Evolutionary conservation across 2,888 invertebrate species (phyloP), one percentile per base, ranked within the genome.

Genomic region (Pedicia rivosa): DNA sequence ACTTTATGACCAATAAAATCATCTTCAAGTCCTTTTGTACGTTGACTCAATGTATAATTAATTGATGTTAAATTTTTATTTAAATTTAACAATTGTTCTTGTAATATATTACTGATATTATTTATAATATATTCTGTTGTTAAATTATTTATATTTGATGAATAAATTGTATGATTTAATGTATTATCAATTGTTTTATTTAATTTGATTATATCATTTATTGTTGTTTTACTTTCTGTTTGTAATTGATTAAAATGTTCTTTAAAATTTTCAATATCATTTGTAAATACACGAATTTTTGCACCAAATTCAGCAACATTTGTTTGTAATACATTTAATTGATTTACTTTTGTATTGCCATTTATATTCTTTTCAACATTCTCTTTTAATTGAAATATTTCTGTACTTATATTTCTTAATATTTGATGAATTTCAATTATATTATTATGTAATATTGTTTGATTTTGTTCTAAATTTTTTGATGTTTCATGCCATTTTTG

Each of bases 401-500:
- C 66, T 12, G 50, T 48, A 24, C 64, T 65, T 40, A 70, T 59
- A 47, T 63, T 65, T 37, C 64, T 63, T 36, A 78, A 63, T 27
- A 68, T 67, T 34, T 62, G 51, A 42, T 72, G 70, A 24, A 79
- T 55, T 42, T 66, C 67, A 2, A 63, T 63, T 14, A 80, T 56
- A 46, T 72, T 67, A 34, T 54, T 55, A 46, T 66, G 68, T 36
- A 79, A 63, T 36, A 64, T 62, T 19, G 70, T 75, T 46, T 78
- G 75, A 55, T 79, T 80, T 43, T 71, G 70, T 42, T 72, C 67
- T 29, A 80, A 59, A 46, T 71, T 72, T 50, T 71, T 72, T 8
- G 77, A 72, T 6, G 74, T 65, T 9, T 78, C 72, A 53, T 80
- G 78, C 55, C 76, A 79, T 50, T 72, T 65, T 57, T 80, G 79